Evolutionary conservation across 2,113 vertebrate species (phyloP).

Genomic region (Dasyprocta punctata): DNA sequence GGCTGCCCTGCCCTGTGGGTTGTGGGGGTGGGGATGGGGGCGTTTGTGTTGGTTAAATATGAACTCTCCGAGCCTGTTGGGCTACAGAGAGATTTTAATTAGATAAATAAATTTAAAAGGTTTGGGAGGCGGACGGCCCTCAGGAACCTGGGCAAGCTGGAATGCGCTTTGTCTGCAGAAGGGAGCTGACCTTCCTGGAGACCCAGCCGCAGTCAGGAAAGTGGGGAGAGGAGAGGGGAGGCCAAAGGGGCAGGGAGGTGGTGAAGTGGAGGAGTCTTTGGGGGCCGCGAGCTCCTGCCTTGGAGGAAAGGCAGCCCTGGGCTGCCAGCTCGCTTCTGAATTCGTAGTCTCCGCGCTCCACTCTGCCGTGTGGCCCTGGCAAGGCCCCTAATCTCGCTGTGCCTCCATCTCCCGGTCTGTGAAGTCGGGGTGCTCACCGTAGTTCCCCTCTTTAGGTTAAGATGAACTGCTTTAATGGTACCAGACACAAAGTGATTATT

Average conservation of each 20-base stretch:
- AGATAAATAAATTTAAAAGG: slow-evolving; percentile 85
- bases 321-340: background rate
- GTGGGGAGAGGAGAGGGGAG: background rate
- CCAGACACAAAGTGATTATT: background rate
- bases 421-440: too few species aligned
- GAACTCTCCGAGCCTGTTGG: slow-evolving; percentile 70
- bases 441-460: background rate
- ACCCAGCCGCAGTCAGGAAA: slow-evolving; percentile 32
- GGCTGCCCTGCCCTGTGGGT: background rate
- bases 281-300: background rate
- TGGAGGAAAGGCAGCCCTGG: background rate
- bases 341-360: background rate
- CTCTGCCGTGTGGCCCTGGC: background rate
- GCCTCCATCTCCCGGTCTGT: background rate
- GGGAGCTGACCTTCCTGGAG: slow-evolving; percentile 69
- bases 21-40: background rate
- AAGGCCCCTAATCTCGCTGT: background rate
- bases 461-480: background rate
- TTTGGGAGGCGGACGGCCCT: slow-evolving; percentile 79
- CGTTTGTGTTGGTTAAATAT: slow-evolving; percentile 58
- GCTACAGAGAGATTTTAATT: slow-evolving; percentile 82
- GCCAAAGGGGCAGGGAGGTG: too few species aligned
- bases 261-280: too few species aligned
- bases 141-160: slow-evolving; percentile 74
- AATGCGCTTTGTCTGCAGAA: slow-evolving; percentile 70